Percentiles rank a stretch among this genome's conserved stretches.
Conservation (phyloP, 2,113 vertebrate species). For the Melanotaenia duboulayi region DNA sequence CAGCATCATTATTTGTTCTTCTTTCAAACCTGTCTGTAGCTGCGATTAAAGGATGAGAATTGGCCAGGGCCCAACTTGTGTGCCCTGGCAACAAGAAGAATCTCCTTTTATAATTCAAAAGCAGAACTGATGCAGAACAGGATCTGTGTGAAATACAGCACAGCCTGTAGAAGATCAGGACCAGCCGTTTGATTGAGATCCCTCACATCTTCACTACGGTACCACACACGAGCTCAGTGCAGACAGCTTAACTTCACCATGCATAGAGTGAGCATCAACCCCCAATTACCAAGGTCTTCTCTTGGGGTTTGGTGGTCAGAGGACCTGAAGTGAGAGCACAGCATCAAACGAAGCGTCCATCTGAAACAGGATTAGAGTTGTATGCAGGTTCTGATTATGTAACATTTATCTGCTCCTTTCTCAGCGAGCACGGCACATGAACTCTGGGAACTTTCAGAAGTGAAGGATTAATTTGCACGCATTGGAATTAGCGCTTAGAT, state of each 20-base stretch:
- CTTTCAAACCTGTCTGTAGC: too few relatives aligned
- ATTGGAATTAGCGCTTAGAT: slow-evolving; percentile 75
- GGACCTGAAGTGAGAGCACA: slow-evolving; percentile 52
- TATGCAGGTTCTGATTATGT: slow-evolving; percentile 52
- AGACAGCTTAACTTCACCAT: slow-evolving; percentile 32
- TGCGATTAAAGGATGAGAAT: too few relatives aligned
- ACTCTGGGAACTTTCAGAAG: slow-evolving; percentile 73
- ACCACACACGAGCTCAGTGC: slow-evolving; percentile 22
- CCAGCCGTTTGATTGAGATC: not conserved
- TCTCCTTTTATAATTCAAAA: slow-evolving; percentile 5
- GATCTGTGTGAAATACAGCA: slow-evolving; percentile 12
- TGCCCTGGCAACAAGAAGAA: not conserved
- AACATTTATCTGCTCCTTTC: slow-evolving; percentile 73
- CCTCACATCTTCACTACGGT: slow-evolving; percentile 14
- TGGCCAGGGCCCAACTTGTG: not conserved
- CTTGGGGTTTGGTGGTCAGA: slow-evolving; percentile 43
- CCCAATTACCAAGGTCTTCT: slow-evolving; percentile 31
- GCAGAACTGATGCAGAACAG: not conserved
- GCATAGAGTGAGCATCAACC: slow-evolving; percentile 15
- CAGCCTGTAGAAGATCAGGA: not conserved
- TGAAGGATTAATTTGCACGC: slow-evolving; percentile 77
- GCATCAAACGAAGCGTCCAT: slow-evolving; percentile 66
- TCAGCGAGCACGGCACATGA: slow-evolving; percentile 64
- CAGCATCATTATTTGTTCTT: too few relatives aligned
- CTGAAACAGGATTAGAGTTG: slow-evolving; percentile 72